These are phyloP conservation scores for Morbakka virulenta DNA, from an alignment of 30 jellyfish, hydroid and myxozoan genomes.

Conservation along the genomic window DNA sequence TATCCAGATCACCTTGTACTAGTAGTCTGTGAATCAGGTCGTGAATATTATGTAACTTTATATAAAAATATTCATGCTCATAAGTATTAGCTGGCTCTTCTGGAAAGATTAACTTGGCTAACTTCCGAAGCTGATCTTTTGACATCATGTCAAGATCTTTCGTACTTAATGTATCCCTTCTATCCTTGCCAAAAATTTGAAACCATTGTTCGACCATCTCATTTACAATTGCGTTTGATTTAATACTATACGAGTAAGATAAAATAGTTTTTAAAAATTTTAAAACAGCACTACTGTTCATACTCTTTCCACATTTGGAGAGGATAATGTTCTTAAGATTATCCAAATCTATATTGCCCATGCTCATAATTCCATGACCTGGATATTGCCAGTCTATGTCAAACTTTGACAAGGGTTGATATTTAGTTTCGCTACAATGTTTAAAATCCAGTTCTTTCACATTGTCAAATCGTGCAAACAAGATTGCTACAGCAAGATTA, in stretches of 20 bases:
- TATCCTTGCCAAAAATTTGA: conserved; percentile 1
- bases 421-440: conserved; percentile 32
- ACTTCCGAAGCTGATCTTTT: conserved; percentile 41
- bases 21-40: conserved; percentile 17
- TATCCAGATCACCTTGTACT: conserved; percentile 35
- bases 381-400: conserved; percentile 78
- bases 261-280: neutral
- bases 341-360: conserved; percentile 66
- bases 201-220: conserved; percentile 21
- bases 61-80: conserved; percentile 45
- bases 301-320: neutral
- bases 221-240: conserved; percentile 10
- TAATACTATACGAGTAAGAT: neutral
- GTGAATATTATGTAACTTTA: conserved; percentile 29
- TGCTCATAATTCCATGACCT: conserved; percentile 63
- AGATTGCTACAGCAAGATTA: conserved; percentile 74
- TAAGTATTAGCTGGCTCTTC: conserved; percentile 44
- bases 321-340: conserved; percentile 7
- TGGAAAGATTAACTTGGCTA: conserved; percentile 43
- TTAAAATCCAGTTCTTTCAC: neutral
- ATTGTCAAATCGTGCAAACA: conserved; percentile 52
- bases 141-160: conserved; percentile 8
- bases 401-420: conserved; percentile 47
- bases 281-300: neutral
- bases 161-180: conserved; percentile 4